Percentiles rank a stretch among this genome's conserved stretches.
These are phyloP conservation scores for Harpagoxenus sublaevis DNA, from an alignment of 2,888 invertebrate genomes.

Conservation along the genomic window DNA sequence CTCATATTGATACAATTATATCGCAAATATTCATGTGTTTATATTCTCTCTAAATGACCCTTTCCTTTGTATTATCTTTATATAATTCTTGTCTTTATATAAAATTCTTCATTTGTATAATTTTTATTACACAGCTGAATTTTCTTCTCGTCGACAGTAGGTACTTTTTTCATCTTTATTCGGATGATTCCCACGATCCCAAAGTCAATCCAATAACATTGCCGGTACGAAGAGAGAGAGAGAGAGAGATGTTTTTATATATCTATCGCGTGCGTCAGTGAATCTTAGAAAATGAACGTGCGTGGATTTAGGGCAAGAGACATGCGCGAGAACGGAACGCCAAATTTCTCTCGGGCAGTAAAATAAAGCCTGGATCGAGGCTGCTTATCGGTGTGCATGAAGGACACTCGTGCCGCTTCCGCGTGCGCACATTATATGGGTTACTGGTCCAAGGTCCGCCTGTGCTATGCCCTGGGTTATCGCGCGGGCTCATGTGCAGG, in stretches of 20 bases:
- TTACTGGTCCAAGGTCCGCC: conserved; percentile 75
- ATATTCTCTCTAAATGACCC: neutral
- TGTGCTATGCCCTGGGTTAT: conserved; percentile 68
- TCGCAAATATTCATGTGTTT: neutral
- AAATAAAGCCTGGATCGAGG: conserved; percentile 37
- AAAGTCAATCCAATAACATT: conserved; percentile 9
- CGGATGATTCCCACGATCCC: neutral
- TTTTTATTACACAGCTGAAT: neutral
- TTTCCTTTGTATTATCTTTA: neutral
- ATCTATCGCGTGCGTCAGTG: conserved; percentile 5
- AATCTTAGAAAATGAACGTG: conserved; percentile 11
- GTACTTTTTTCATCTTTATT: too few relatives aligned
- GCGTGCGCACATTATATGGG: conserved; percentile 71
- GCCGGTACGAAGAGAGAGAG: neutral
- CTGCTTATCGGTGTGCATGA: conserved; percentile 67
- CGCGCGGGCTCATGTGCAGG: conserved; percentile 62
- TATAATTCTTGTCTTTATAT: neutral
- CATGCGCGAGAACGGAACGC: neutral
- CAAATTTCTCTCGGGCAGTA: conserved; percentile 45
- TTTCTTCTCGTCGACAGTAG: neutral
- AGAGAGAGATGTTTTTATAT: neutral
- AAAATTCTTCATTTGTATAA: neutral
- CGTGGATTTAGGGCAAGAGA: neutral
- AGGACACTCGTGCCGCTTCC: conserved; percentile 66
- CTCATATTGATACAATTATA: neutral